Evolutionary conservation across 1,140 invertebrate species (phyloP), one percentile per base, ranked within the genome.

Genomic region (Zaprionus capensis): DNA sequence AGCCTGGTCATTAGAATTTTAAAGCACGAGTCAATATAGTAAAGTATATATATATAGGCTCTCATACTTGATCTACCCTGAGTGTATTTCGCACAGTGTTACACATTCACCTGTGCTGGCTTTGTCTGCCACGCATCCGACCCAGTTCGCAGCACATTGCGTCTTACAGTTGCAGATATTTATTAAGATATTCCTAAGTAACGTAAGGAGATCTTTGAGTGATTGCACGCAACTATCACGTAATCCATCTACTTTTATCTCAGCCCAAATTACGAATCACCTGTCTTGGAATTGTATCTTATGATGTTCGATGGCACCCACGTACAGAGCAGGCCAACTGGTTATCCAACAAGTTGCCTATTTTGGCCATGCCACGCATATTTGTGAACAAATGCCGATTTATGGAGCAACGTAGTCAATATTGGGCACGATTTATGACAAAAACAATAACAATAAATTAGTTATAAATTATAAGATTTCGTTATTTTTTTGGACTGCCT

Each of bases 111-210:
- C n/a, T 17, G 6, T 17, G n/a, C 0, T 17, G 7, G 5, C 41
- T 46, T 46, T 46, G 41, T 46, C 7, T 46, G 41, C n/a, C 41
- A 46, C 41, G 41, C 41, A 46, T 46, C n/a, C 17, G 41, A 46
- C 41, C 41, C 41, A 46, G 7, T 46, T 46, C 41, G 2, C 41
- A 46, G 41, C n/a, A 17, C 17, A 17, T 9, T 46, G 20, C n/a
- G 41, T 22, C 22, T 22, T 22, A 22, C 15, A 41, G 38, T 41
- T n/a, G 38, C 38, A 41, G 38, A 41, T 41, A 41, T n/a, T 6
- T 41, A 44, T 44, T 44, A 3, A 46, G 41, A 17, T 46, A 46
- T 17, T 46, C n/a, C n/a, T 46, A 2, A n/a, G 38, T 41, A n/a
- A 41, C 15, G 15, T n/a, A 5, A 0, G 38, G 38, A n/a, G 7